These are phyloP conservation scores for Melanophora roralis DNA, from an alignment of 2,888 invertebrate species.

Conservation along the genomic window DNA sequence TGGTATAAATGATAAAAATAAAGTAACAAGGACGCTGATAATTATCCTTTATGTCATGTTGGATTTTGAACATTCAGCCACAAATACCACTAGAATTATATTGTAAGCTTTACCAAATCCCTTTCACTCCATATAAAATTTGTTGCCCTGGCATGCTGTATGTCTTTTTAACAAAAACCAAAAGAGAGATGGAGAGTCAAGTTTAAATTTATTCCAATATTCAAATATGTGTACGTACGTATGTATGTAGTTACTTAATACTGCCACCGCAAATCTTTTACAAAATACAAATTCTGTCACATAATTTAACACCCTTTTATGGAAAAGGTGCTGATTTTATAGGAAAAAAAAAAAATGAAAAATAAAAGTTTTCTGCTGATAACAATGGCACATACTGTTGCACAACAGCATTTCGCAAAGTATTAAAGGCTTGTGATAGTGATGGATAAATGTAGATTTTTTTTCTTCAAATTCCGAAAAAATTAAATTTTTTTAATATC, in stretches of 20 bases:
- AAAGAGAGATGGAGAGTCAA: slow-evolving; percentile 14
- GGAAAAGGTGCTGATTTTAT: slow-evolving; percentile 60
- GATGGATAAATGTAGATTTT: slow-evolving; percentile 36
- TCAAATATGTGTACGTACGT: neutral
- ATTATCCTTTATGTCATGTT: slow-evolving; percentile 65
- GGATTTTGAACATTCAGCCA: slow-evolving; percentile 58
- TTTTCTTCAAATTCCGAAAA: neutral
- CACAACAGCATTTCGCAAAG: neutral
- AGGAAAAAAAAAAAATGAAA: slow-evolving; percentile 24
- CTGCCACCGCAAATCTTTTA: slow-evolving; percentile 60
- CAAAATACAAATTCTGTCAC: slow-evolving; percentile 60
- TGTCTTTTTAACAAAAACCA: slow-evolving; percentile 28
- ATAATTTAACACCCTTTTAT: slow-evolving; percentile 56
- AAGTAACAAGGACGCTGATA: slow-evolving; percentile 51
- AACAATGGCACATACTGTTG: neutral
- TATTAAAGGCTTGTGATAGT: no score
- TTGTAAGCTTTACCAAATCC: slow-evolving; percentile 48
- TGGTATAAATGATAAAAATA: slow-evolving; percentile 1
- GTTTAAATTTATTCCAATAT: slow-evolving; percentile 33
- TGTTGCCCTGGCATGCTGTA: neutral
- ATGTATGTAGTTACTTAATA: slow-evolving; percentile 26
- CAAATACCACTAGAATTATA: slow-evolving; percentile 50
- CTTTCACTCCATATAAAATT: slow-evolving; percentile 1
- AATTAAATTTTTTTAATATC: slow-evolving; percentile 1
- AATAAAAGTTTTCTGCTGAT: slow-evolving; percentile 33